Base-by-base conservation (phyloP, 2,797 vertebrate species). In the Microtus agrestis region DNA sequence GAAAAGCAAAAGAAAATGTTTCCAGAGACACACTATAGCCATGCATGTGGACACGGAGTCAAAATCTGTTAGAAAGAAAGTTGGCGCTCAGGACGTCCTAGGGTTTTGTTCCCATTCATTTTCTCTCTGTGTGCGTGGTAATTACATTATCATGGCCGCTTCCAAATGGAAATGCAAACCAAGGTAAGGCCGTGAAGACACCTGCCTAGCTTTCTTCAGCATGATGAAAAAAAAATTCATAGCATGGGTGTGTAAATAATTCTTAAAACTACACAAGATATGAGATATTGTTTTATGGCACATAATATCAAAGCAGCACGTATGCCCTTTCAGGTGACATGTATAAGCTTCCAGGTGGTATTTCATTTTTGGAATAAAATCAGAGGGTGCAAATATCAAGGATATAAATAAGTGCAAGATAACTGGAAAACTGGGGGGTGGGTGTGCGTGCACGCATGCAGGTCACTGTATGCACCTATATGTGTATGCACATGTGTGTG, bases 391-490 rank as follows among this genome's bases (percentile, higher is more conserved):
- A 84, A 90, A 91, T 84, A 61, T 56, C 67, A 89, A 86, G 17
- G 15, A 65, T 89, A 56, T 84, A 87, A 91, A 48, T 37, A 59
- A 87, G 54, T 3, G 37, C 14, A 95, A 82, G 40, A 61, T 71
- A 93, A 82, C 2, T 15, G n/a, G n/a, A n/a, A 95, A 89, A 56
- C 3, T 87, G 37, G 13, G 77, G n/a, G n/a, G n/a, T n/a, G n/a
- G n/a, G n/a, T 17, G 31, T 7, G 14, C 0, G 14, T 2, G 4
- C n/a, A n/a, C n/a, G n/a, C n/a, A n/a, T 1, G 23, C 19, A 27
- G 25, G 13, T 40, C n/a, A 40, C 1, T 27, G 7, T 81, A 15
- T 27, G 13, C 15, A 59, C 11, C 2, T 25, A 10, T 51, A 43
- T 51, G 23, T 81, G n/a, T 61, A 29, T 61, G 37, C n/a, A 56